These are phyloP conservation scores for Tigriopus japonicus DNA, from an alignment of 1,140 invertebrate genomes.

Conservation along the genomic window DNA sequence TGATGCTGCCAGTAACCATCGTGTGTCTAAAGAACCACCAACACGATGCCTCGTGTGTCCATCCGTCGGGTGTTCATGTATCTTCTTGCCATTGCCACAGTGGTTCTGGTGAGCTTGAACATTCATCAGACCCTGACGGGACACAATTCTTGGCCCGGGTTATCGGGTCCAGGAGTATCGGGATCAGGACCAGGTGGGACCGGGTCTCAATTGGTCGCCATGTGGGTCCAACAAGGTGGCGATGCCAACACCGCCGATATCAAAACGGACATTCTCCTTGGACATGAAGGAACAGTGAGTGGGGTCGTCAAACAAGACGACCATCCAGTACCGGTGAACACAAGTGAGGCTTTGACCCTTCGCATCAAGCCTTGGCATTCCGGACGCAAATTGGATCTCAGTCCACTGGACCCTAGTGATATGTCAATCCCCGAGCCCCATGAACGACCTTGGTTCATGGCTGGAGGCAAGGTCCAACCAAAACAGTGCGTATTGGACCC, in stretches of 20 bases:
- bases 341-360: conserved; percentile 2
- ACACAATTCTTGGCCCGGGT: conserved; percentile 20
- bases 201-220: conserved; percentile 14
- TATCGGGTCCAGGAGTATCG: conserved; percentile 23
- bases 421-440: conserved; percentile 16
- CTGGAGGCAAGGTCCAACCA: conserved; percentile 18
- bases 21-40: neutral
- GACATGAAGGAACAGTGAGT: conserved; percentile 1
- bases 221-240: conserved; percentile 2
- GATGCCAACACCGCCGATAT: neutral
- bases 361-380: neutral
- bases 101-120: conserved; percentile 28
- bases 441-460: conserved; percentile 21
- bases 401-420: conserved; percentile 14
- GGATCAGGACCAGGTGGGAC: conserved; percentile 20
- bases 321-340: neutral
- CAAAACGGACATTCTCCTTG: neutral
- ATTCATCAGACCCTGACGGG: conserved; percentile 26
- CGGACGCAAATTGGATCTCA: conserved; percentile 4
- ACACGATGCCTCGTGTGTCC: conserved; percentile 26
- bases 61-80: conserved; percentile 31
- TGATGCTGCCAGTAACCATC: too few relatives aligned
- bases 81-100: conserved; percentile 27
- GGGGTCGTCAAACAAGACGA: neutral
- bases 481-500: conserved; percentile 1